These are phyloP conservation scores for Anguilla rostrata DNA, from an alignment of 2,113 vertebrate species.

Conservation along the genomic window DNA sequence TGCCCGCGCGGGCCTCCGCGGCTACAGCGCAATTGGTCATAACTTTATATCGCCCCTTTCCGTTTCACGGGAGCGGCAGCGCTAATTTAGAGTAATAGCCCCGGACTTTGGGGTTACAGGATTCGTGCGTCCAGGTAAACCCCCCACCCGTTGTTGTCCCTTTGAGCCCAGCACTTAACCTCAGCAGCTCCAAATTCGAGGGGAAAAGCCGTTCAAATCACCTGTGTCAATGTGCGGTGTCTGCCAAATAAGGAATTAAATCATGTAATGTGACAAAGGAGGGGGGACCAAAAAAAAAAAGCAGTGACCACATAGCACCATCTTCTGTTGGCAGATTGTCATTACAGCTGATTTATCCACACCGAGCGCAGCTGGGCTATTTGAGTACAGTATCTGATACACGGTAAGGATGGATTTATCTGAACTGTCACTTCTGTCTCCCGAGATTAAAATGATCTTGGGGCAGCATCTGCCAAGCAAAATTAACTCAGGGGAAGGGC, in stretches of 20 bases:
- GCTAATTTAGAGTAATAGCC: background rate
- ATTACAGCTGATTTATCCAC: background rate
- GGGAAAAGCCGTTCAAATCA: background rate
- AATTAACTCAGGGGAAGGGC: background rate
- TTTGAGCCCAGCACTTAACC: background rate
- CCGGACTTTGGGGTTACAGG: background rate
- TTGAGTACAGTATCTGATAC: background rate
- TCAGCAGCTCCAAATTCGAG: background rate
- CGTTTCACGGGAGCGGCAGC: background rate
- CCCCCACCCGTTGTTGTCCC: background rate
- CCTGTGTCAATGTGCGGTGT: background rate
- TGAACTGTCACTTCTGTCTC: background rate
- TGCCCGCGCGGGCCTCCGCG: background rate
- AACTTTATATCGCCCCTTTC: background rate
- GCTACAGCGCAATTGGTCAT: background rate
- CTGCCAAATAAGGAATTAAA: background rate
- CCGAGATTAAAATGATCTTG: background rate
- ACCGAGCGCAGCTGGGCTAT: background rate
- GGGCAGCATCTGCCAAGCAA: background rate
- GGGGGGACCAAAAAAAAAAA: background rate
- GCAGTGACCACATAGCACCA: constrained; percentile 42
- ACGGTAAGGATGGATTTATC: background rate
- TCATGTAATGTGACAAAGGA: background rate
- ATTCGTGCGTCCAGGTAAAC: background rate
- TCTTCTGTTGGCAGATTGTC: constrained; percentile 45